Evolutionary conservation across 2,797 vertebrate species (phyloP).

Genomic region (Neomorphus geoffroyi): DNA sequence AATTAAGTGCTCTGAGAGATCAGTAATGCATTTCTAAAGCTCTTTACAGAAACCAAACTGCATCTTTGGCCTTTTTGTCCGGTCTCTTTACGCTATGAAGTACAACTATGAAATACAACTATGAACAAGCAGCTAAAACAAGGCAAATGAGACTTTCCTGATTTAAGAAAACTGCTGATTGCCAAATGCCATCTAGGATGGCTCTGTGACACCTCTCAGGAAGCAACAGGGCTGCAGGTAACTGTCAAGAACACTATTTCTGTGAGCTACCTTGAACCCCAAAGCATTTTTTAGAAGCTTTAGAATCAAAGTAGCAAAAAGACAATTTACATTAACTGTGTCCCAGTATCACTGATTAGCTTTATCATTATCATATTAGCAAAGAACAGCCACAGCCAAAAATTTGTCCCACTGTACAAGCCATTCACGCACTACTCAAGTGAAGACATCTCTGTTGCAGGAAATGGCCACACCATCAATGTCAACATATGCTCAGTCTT

Average conservation of each 20-base stretch:
- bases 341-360: too few species aligned
- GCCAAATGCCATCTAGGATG: not conserved
- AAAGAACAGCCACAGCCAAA: not conserved
- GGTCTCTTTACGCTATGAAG: not conserved
- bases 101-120: not conserved
- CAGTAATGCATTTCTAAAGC: not conserved
- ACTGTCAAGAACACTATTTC: not conserved
- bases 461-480: not conserved
- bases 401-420: not conserved
- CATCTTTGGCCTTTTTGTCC: not conserved
- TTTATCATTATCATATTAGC: too few species aligned
- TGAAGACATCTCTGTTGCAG: not conserved
- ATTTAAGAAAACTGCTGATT: not conserved
- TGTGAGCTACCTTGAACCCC: not conserved
- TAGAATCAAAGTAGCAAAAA: not conserved
- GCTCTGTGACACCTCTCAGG: not conserved
- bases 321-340: not conserved
- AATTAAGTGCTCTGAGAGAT: constrained; percentile 3
- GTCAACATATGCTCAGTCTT: not conserved
- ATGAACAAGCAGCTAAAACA: not conserved
- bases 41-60: not conserved
- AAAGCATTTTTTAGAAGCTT: not conserved
- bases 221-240: not conserved
- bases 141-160: not conserved
- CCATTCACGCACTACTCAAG: not conserved